These are phyloP conservation scores for Dryas iulia DNA, from an alignment of 1,140 invertebrate genomes.

Conservation along the genomic window DNA sequence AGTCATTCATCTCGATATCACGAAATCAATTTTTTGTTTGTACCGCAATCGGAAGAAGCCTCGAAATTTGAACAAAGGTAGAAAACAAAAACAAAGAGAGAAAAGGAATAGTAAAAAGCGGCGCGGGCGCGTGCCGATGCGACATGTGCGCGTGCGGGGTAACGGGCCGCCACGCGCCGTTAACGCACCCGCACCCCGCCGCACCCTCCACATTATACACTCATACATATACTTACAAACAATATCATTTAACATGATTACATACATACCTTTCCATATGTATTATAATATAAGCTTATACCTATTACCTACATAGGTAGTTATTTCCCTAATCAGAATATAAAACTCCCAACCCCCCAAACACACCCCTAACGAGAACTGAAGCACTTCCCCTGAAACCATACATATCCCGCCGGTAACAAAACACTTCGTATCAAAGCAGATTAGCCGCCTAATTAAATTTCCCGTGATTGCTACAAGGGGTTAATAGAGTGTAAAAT, in stretches of 20 bases:
- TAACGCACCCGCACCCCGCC: conserved; percentile 38
- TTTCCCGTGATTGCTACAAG: conserved; percentile 75
- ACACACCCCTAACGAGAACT: conserved; percentile 31
- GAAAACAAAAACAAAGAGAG: conserved; percentile 59
- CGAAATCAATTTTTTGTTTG: conserved; percentile 33
- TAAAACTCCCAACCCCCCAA: conserved; percentile 9
- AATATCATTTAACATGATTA: too few species aligned
- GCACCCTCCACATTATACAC: neutral
- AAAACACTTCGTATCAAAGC: conserved; percentile 65
- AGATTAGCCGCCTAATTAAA: conserved; percentile 75
- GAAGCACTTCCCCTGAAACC: conserved; percentile 76
- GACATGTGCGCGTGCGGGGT: conserved; percentile 73
- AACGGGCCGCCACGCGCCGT: conserved; percentile 67
- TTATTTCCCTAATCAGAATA: conserved; percentile 16
- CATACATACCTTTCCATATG: neutral
- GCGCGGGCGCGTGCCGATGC: conserved; percentile 71
- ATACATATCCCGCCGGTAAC: conserved; percentile 62
- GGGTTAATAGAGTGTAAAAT: conserved; percentile 67
- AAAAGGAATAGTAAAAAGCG: conserved; percentile 71
- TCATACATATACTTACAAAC: too few species aligned
- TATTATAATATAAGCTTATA: too few species aligned
- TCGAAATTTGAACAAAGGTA: conserved; percentile 64
- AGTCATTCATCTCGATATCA: conserved; percentile 35
- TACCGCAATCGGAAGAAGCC: conserved; percentile 40
- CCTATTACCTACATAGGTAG: neutral